Percentiles rank a stretch among this genome's conserved stretches.
Evolutionary conservation across 1,140 invertebrate genomes (phyloP).

Genomic region (Solenopsis invicta): DNA sequence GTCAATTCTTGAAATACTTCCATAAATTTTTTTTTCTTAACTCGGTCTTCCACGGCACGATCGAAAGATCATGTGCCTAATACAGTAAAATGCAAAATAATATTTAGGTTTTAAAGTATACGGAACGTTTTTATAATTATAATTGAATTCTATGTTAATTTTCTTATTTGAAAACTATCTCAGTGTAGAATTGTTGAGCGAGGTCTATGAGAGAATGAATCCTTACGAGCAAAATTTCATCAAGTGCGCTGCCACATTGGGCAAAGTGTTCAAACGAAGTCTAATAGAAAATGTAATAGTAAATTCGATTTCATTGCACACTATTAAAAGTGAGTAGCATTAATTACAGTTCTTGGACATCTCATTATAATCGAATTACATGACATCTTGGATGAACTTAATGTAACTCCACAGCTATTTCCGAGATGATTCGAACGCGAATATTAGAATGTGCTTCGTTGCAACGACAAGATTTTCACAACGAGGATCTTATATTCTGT

Average conservation of each 20-base stretch:
- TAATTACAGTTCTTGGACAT: not conserved
- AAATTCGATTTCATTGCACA: conserved; percentile 80
- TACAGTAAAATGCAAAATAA: not conserved
- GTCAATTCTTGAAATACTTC: not conserved
- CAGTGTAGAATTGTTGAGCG: conserved; percentile 50
- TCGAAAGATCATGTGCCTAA: not conserved
- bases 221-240: conserved; percentile 88
- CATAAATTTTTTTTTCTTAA: not conserved
- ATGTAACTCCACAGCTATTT: conserved; percentile 82
- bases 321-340: conserved; percentile 82
- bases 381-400: not conserved
- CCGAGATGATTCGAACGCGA: conserved; percentile 86
- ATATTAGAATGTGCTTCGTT: conserved; percentile 88
- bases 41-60: not conserved
- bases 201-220: conserved; percentile 75
- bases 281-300: conserved; percentile 86
- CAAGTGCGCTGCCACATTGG: conserved; percentile 88
- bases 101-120: not conserved
- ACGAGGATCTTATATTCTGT: conserved; percentile 42
- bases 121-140: not conserved
- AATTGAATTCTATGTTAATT: not conserved
- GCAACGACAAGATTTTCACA: conserved; percentile 76
- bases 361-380: conserved; percentile 5
- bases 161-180: not conserved
- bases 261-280: conserved; percentile 86